These are phyloP conservation scores for Achatina immaculata DNA, from an alignment of 1,140 invertebrate genomes.

Conservation along the genomic window DNA sequence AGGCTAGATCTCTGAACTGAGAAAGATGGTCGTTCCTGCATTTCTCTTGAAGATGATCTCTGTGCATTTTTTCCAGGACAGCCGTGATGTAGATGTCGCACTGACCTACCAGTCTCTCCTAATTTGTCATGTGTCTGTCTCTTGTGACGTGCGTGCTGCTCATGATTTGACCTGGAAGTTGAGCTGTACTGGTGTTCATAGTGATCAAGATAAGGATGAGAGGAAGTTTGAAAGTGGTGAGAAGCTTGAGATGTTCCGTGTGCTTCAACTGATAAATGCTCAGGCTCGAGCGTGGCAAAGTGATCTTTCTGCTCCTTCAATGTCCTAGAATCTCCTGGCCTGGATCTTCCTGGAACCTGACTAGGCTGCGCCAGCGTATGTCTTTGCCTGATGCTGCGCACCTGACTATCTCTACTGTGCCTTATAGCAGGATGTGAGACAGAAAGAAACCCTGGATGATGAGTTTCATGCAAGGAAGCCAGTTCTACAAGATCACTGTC, in stretches of 20 bases:
- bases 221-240: not conserved
- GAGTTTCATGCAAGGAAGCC: not conserved
- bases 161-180: not conserved
- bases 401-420: not conserved
- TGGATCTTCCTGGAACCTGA: not conserved
- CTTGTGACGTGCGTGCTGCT: not conserved
- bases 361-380: not conserved
- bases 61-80: not conserved
- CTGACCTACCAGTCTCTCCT: too few species aligned
- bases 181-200: not conserved
- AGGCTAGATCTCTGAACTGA: constrained; percentile 6
- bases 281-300: not conserved
- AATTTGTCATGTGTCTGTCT: too few species aligned
- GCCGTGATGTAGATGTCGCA: not conserved
- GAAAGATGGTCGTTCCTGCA: not conserved
- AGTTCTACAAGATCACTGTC: not conserved
- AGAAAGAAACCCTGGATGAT: not conserved
- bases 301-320: not conserved
- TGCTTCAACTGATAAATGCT: not conserved
- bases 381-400: not conserved
- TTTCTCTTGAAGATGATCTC: not conserved
- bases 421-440: not conserved
- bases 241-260: not conserved
- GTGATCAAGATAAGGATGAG: not conserved
- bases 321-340: not conserved